Conservation (phyloP, 1,140 invertebrate genomes). For the Brachionus paranguensis region DNA sequence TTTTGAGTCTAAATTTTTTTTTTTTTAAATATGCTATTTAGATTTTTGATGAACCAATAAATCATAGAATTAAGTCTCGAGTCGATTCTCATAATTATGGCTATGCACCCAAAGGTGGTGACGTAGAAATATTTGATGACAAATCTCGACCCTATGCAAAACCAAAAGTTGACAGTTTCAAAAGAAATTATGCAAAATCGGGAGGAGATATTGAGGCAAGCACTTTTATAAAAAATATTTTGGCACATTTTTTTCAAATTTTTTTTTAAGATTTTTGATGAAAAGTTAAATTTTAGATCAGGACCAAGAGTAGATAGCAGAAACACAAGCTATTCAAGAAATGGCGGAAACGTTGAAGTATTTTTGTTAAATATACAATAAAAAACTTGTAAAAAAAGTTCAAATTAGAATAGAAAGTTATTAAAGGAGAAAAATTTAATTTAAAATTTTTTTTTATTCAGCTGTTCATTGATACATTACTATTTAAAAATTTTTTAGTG, state of each 20-base stretch:
- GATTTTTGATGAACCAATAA: conserved; percentile 13
- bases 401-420: too few relatives aligned
- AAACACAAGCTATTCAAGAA: background rate
- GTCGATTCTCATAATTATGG: conserved; percentile 19
- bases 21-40: background rate
- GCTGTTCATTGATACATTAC: too few relatives aligned
- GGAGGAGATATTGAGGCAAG: background rate
- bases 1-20: background rate
- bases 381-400: background rate
- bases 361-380: too few relatives aligned
- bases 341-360: background rate
- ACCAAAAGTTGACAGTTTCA: conserved; percentile 5
- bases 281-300: background rate
- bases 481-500: too few relatives aligned
- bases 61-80: background rate
- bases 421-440: too few relatives aligned
- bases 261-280: conserved; percentile 21
- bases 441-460: too few relatives aligned
- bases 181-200: background rate
- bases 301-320: background rate
- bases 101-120: background rate
- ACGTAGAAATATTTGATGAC: conserved; percentile 27
- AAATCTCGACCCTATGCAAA: background rate
- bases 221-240: background rate
- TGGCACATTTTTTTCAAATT: background rate